Conservation (phyloP, 2,888 invertebrate species). For the Saturnia japonica region DNA sequence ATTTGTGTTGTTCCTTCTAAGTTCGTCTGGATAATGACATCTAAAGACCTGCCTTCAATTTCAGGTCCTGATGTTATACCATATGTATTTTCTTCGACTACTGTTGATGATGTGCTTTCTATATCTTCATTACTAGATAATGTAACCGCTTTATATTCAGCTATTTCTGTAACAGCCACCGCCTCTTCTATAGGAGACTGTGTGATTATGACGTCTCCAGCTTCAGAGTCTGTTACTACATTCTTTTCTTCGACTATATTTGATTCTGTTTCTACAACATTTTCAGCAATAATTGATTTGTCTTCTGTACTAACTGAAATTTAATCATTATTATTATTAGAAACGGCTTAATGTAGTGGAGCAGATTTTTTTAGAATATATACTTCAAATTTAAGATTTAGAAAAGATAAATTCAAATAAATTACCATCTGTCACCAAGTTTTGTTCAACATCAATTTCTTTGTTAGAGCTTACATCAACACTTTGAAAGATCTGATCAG, state of each 20-base stretch:
- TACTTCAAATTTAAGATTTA: not conserved
- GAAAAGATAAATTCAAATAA: not conserved
- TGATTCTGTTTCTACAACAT: conserved; percentile 5
- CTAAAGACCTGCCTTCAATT: conserved; percentile 22
- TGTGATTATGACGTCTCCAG: not conserved
- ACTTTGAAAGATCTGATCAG: conserved; percentile 52
- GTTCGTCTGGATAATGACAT: conserved; percentile 24
- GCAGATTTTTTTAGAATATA: no score
- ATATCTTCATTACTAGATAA: conserved; percentile 30
- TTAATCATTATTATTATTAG: not conserved
- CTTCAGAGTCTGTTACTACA: not conserved
- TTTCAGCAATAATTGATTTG: conserved; percentile 13
- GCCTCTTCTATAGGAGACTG: not conserved
- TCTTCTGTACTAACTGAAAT: conserved; percentile 18
- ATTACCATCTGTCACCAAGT: not conserved
- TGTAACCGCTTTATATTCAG: not conserved
- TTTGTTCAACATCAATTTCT: conserved; percentile 1
- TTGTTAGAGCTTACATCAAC: not conserved
- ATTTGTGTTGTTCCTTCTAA: conserved; percentile 19
- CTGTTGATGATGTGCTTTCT: conserved; percentile 25
- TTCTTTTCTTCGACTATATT: not conserved
- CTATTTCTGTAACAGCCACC: not conserved
- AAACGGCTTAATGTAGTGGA: no score
- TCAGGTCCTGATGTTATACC: conserved; percentile 19
- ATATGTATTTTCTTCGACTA: conserved; percentile 7